A percentile compares a stretch with the other conserved stretches of the same genome.
These are phyloP conservation scores for Camelus bactrianus DNA, from an alignment of 2,113 vertebrate genomes.

Conservation along the genomic window DNA sequence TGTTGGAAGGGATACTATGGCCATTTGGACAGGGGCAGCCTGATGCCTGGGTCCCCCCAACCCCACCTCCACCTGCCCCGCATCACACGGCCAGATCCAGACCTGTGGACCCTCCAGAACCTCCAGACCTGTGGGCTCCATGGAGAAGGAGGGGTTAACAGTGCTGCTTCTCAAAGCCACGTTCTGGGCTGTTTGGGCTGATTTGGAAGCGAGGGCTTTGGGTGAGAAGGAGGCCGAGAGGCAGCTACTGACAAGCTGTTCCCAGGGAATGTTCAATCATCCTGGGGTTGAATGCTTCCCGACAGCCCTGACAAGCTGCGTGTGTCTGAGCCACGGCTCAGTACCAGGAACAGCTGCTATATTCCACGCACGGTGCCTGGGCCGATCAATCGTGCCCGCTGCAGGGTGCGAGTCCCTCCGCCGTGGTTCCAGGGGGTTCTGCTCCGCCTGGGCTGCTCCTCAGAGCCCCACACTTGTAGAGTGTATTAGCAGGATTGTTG, in stretches of 20 bases:
- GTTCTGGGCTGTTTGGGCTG: neutral
- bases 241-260: neutral
- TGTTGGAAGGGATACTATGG: neutral
- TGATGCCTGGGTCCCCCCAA: neutral
- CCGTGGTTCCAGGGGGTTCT: neutral
- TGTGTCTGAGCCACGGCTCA: accelerated
- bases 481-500: neutral
- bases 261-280: neutral
- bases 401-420: neutral
- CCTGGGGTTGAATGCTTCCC: neutral
- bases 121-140: neutral
- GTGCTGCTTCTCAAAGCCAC: neutral
- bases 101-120: neutral
- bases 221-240: neutral
- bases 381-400: accelerated
- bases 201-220: neutral
- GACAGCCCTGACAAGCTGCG: neutral
- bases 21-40: neutral
- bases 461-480: accelerated
- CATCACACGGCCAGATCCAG: neutral
- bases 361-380: accelerated
- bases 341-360: neutral
- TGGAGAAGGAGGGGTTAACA: neutral
- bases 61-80: neutral
- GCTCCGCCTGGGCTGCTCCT: neutral